Conservation (phyloP, 2,113 vertebrate genomes). For the Marcusenius ussheri region DNA sequence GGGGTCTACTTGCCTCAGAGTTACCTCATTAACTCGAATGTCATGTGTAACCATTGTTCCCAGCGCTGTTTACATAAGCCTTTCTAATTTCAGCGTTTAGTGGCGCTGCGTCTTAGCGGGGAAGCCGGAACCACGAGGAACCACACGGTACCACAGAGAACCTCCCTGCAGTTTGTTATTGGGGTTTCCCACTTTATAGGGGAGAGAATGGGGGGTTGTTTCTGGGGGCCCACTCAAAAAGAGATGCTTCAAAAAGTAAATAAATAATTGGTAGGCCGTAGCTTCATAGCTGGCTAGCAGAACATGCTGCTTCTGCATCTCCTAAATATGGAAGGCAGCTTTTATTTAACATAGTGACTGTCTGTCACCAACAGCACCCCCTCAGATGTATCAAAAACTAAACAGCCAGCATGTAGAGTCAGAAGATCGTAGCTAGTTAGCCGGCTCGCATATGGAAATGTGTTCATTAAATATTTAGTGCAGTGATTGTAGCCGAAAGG, state of each 20-base stretch:
- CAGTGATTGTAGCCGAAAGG: background rate
- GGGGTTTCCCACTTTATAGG: background rate
- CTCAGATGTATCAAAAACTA: background rate
- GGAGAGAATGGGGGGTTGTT: background rate
- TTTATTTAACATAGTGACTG: background rate
- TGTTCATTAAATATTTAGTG: background rate
- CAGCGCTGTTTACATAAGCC: background rate
- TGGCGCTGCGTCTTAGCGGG: background rate
- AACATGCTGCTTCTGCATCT: background rate
- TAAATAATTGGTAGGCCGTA: background rate
- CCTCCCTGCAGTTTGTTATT: background rate
- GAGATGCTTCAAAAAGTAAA: too few species aligned
- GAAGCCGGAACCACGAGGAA: background rate
- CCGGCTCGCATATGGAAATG: background rate
- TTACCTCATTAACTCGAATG: conserved; percentile 1
- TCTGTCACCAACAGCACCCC: background rate
- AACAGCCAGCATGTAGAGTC: background rate
- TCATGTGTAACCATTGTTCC: background rate
- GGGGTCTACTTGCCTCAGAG: background rate
- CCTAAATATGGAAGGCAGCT: background rate
- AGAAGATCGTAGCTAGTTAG: background rate
- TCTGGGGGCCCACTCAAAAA: background rate
- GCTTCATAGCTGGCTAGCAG: background rate
- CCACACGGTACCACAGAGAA: background rate
- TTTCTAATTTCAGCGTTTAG: background rate